Base-by-base conservation (phyloP, 2,888 invertebrate species). In the Bhutanitis thaidina region DNA sequence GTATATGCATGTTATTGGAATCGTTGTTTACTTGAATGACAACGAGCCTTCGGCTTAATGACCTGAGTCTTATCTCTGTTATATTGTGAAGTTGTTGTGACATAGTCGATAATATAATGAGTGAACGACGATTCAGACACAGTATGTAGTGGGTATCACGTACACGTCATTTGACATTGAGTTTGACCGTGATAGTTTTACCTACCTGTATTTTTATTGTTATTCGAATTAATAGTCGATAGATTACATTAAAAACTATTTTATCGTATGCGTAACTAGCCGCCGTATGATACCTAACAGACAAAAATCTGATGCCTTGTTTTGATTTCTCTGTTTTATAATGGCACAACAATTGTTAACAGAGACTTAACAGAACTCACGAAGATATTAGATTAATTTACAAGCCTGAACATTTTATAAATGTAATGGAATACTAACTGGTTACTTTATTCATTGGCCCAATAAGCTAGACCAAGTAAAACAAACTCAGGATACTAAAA, bases 131-230 rank as follows among this genome's bases (percentile, higher is more conserved):
- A 1, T 30, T 14, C 38, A 32, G 30, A 32, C 43, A 14, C 34
- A 39, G 12, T 38, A 12, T 32, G 4, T 10, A 27, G 37, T 48
- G 15, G 12, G 13, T 37, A 43, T 20, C 13, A 32, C 15, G 14
- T 29, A 10, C 16, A 29, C 36, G 48, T 43, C 49, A 43, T 39
- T 27, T 43, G 43, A 49, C 49, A 50, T 50, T 50, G 44, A 38
- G 32, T 34, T 38, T 39, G 39, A 44, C 49, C 44, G 38, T 38
- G 37, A 43, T 49, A 29, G 14, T 36, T 30, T 12, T 43, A 49
- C 43, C 32, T 47, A 27, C 15, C 12, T 45, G 27, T 37, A 27
- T 27, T 47, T 40, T 34, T 27, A 27, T 40, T 47, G 40, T 40
- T 35, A n/a, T 48, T 40, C 12, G 20, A 48, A 48, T 48, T 48